Evolutionary conservation across 2,113 vertebrate species (phyloP).

Genomic region (Lophotis ruficrista): DNA sequence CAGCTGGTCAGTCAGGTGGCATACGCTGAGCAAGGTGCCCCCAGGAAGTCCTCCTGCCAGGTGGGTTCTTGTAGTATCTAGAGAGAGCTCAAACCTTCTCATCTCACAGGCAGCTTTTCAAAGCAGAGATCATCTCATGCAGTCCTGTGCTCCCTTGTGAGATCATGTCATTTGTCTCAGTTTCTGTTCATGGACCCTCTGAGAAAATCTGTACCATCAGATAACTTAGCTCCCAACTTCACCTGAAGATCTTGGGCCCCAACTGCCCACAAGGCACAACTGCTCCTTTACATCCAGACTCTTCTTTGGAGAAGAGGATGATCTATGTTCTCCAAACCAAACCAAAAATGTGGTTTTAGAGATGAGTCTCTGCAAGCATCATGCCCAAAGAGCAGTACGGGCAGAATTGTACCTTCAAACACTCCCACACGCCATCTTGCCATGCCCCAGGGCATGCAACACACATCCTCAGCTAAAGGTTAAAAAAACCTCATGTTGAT

Average conservation of each 20-base stretch:
- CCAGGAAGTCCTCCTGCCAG: neutral
- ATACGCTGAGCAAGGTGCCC: rapidly evolving
- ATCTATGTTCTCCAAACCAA: neutral
- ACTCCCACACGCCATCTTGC: neutral
- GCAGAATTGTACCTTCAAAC: neutral
- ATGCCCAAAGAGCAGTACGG: neutral
- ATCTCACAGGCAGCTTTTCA: neutral
- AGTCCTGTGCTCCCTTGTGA: neutral
- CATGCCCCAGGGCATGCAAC: neutral
- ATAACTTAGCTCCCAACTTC: neutral
- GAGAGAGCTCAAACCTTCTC: neutral
- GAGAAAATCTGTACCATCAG: neutral
- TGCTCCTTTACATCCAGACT: neutral
- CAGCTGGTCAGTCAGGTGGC: neutral
- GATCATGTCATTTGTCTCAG: neutral
- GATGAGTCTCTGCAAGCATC: neutral
- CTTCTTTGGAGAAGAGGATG: neutral
- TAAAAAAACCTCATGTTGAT: neutral
- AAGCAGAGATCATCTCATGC: neutral
- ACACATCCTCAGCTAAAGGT: neutral
- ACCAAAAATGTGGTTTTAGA: neutral
- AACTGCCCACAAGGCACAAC: neutral
- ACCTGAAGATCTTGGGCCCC: neutral
- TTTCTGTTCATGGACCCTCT: neutral
- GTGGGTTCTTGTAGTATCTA: neutral